phyloP scores from a whole-genome alignment of 35 echinoderm and acorn worm genomes.

The Heliocidaris tuberculata region DNA sequence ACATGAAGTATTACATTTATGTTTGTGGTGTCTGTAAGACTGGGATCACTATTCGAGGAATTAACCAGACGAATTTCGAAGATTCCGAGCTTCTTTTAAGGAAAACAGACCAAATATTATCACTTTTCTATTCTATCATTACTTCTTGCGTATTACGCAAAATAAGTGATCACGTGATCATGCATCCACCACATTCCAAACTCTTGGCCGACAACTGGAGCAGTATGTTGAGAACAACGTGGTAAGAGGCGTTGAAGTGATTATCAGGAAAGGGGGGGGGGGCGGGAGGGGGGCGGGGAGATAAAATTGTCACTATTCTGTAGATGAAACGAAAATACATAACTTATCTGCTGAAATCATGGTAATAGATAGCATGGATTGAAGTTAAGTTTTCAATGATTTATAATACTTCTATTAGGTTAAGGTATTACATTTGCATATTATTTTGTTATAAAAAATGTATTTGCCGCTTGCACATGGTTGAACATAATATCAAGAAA shows the following conservation, averaged over 20 bases:
- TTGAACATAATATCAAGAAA: too few species aligned
- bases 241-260: background rate
- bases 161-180: background rate
- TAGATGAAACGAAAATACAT: too few species aligned
- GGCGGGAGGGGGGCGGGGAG: too few species aligned
- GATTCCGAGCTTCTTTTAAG: background rate
- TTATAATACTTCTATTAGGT: too few species aligned
- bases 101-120: background rate
- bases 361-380: too few species aligned
- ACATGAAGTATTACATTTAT: constrained; percentile 13
- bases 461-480: too few species aligned
- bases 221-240: background rate
- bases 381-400: too few species aligned
- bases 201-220: background rate
- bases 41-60: background rate
- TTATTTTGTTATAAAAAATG: too few species aligned
- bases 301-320: background rate
- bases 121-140: too few species aligned
- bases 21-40: background rate
- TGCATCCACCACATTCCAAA: background rate
- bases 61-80: background rate
- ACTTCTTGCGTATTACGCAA: too few species aligned
- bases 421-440: too few species aligned
- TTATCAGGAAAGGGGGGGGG: background rate
- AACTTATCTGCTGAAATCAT: too few species aligned